These are phyloP conservation scores for Parauchenoglanis punctatus DNA, from an alignment of 2,797 vertebrate genomes.

Conservation along the genomic window DNA sequence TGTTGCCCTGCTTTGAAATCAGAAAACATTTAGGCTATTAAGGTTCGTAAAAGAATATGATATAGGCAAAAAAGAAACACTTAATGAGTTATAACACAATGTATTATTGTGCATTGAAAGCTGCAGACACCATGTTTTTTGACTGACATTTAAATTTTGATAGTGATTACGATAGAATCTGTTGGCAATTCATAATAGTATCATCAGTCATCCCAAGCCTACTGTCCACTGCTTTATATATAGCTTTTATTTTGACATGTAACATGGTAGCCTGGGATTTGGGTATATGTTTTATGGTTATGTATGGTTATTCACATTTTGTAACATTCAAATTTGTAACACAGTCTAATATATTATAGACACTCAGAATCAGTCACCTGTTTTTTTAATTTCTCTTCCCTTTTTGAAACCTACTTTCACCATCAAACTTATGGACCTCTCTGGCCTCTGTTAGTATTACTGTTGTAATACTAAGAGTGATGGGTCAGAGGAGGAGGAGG, in stretches of 20 bases:
- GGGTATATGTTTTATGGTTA: neutral
- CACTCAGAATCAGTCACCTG: neutral
- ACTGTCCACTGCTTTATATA: neutral
- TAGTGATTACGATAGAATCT: neutral
- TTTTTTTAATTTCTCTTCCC: neutral
- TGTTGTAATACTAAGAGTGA: conserved; percentile 87
- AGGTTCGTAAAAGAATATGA: neutral
- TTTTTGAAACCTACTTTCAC: neutral
- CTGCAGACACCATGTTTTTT: neutral
- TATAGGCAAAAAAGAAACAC: neutral
- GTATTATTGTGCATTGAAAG: neutral
- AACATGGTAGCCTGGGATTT: neutral
- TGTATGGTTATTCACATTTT: neutral
- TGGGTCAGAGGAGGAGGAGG: conserved; percentile 87
- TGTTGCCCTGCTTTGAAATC: neutral
- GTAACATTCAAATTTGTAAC: neutral
- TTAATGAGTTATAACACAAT: neutral
- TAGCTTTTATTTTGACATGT: neutral
- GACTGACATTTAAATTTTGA: neutral
- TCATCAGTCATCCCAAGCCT: neutral
- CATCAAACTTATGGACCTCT: neutral
- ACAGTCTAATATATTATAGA: neutral
- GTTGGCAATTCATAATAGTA: neutral
- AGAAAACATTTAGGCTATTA: neutral
- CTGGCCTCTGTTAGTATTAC: conserved; percentile 83